A percentile compares a stretch with the other conserved stretches of the same genome.
Conservation (phyloP, 1,140 invertebrate species). For the Harlomillsia oculata region DNA sequence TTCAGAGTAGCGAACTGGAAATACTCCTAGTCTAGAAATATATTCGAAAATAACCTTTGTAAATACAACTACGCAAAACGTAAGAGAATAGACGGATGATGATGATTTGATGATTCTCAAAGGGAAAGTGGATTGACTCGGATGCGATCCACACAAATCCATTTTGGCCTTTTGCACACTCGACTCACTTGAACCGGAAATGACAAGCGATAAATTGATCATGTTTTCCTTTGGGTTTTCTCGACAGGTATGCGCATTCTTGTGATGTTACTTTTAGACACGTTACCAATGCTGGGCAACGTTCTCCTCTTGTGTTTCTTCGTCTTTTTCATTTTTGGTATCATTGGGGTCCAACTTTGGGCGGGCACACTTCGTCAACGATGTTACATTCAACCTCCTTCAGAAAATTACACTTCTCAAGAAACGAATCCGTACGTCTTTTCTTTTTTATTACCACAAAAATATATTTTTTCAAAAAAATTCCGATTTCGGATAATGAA, state of each 20-base stretch:
- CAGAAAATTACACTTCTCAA: constrained; percentile 30
- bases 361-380: constrained; percentile 89
- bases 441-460: not conserved
- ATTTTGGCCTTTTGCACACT: too few relatives aligned
- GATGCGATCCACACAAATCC: too few relatives aligned
- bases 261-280: constrained; percentile 97
- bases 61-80: too few relatives aligned
- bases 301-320: constrained; percentile 98
- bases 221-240: constrained; percentile 32
- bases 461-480: not conserved
- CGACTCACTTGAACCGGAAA: too few relatives aligned
- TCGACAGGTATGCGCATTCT: constrained; percentile 89
- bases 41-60: too few relatives aligned
- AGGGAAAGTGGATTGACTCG: too few relatives aligned
- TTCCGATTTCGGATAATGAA: too few relatives aligned
- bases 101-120: too few relatives aligned
- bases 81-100: too few relatives aligned
- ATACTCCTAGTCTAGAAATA: too few relatives aligned
- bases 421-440: constrained; percentile 9
- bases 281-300: constrained; percentile 97
- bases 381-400: constrained; percentile 59
- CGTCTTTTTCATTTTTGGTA: constrained; percentile 99
- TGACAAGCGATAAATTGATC: too few relatives aligned
- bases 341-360: constrained; percentile 98
- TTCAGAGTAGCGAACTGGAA: too few relatives aligned